phyloP scores from a whole-genome alignment of 2,797 vertebrate genomes.

The Gallirallus australis region DNA sequence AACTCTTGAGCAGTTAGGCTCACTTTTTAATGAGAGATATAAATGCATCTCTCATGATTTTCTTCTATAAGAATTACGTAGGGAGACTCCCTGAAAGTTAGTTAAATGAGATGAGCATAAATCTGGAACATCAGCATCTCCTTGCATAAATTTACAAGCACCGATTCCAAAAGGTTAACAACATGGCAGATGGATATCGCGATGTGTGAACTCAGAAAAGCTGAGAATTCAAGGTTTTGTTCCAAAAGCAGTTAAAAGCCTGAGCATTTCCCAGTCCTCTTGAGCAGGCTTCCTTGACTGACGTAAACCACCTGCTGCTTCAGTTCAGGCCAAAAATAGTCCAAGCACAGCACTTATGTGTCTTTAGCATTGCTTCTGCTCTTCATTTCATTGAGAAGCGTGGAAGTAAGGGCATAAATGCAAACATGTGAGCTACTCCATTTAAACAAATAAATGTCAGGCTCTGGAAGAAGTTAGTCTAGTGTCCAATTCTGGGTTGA shows the following conservation, averaged over 20 bases:
- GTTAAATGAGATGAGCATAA: not conserved
- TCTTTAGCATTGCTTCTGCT: not conserved
- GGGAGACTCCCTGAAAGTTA: constrained; percentile 5
- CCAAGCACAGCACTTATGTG: not conserved
- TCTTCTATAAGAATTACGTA: not conserved
- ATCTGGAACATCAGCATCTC: constrained; percentile 15
- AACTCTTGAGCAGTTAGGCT: not conserved
- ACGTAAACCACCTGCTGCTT: constrained; percentile 50
- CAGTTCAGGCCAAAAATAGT: constrained; percentile 49
- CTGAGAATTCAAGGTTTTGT: not conserved
- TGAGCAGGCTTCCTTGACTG: constrained; percentile 23
- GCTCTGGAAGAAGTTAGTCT: not conserved
- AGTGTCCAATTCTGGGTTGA: not conserved
- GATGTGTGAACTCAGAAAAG: constrained; percentile 24
- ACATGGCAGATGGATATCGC: constrained; percentile 13
- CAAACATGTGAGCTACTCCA: not conserved
- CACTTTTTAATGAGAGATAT: not conserved
- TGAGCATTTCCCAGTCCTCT: constrained; percentile 3
- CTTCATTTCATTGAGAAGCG: not conserved
- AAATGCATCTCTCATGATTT: not conserved
- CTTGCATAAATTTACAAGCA: constrained; percentile 47
- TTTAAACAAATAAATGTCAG: not conserved
- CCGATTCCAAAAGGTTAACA: constrained; percentile 24
- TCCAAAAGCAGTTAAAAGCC: constrained; percentile 34
- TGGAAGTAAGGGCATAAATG: not conserved